phyloP scores from a whole-genome alignment of 30 jellyfish, hydroid and myxozoan species.

The Hydractinia echinata region DNA sequence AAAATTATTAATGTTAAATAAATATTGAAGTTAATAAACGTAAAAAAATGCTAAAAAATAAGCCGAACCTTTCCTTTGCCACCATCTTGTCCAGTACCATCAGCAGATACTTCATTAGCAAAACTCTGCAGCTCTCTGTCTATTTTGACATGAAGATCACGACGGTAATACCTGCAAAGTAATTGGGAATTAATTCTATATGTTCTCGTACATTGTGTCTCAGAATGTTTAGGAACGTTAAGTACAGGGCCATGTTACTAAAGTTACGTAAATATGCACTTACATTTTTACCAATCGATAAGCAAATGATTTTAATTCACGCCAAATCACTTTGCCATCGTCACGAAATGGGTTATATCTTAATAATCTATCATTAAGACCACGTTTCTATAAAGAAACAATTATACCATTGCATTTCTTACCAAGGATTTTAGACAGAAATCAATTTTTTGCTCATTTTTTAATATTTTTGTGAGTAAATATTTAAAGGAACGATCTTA shows the following conservation, averaged over 20 bases:
- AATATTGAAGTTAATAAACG: background rate
- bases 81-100: slow-evolving; percentile 57
- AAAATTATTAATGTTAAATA: background rate
- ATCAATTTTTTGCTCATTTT: background rate
- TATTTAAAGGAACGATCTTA: background rate
- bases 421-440: background rate
- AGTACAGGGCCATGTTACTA: background rate
- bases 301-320: slow-evolving; percentile 36
- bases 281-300: slow-evolving; percentile 51
- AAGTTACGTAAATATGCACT: slow-evolving; percentile 13
- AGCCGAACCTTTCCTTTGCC: slow-evolving; percentile 54
- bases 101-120: slow-evolving; percentile 18
- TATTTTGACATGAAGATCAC: slow-evolving; percentile 12
- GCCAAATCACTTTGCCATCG: slow-evolving; percentile 52
- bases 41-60: background rate
- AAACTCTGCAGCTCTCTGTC: slow-evolving; percentile 62
- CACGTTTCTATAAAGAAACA: slow-evolving; percentile 13
- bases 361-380: background rate
- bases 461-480: background rate
- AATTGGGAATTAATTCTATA: background rate
- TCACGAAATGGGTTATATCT: slow-evolving; percentile 66
- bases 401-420: no score
- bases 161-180: slow-evolving; percentile 29
- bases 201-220: background rate
- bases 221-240: background rate